A percentile compares a stretch with the other conserved stretches of the same genome.
Conservation (phyloP, 2,797 vertebrate genomes). For the Myotis findleyi region DNA sequence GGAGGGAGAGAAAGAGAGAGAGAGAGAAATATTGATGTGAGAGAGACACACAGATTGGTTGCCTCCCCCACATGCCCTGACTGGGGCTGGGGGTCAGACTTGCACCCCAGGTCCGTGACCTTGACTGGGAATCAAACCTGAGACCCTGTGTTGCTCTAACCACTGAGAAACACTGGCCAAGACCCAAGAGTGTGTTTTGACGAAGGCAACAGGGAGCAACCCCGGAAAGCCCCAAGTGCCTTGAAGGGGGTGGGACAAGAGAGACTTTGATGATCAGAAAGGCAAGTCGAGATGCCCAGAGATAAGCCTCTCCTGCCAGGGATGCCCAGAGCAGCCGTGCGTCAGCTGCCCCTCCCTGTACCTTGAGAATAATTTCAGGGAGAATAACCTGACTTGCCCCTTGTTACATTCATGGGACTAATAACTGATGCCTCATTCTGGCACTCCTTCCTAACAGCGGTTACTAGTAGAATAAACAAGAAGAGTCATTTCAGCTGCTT, state of each 20-base stretch:
- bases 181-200: not conserved
- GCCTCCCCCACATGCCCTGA: too few species aligned
- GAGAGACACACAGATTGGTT: too few species aligned
- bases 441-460: conserved; percentile 52
- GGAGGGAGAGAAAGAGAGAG: too few species aligned
- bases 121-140: too few species aligned
- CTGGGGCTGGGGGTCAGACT: too few species aligned
- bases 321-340: not conserved
- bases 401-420: conserved; percentile 65
- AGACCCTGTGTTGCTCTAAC: too few species aligned
- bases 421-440: conserved; percentile 63
- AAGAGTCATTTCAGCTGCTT: conserved; percentile 54
- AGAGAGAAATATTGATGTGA: too few species aligned
- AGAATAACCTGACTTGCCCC: conserved; percentile 50
- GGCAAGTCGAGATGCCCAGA: not conserved
- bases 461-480: conserved; percentile 62
- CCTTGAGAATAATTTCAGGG: conserved; percentile 41
- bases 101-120: too few species aligned
- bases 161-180: too few species aligned
- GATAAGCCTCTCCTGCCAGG: not conserved
- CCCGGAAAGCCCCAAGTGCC: not conserved
- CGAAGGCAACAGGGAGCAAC: fast-evolving
- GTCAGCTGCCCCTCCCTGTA: not conserved
- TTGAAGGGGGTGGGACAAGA: not conserved
- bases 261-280: fast-evolving